Evolutionary conservation across 2,888 invertebrate species (phyloP), one percentile per base, ranked within the genome.

Genomic region (Ochropleura plecta): DNA sequence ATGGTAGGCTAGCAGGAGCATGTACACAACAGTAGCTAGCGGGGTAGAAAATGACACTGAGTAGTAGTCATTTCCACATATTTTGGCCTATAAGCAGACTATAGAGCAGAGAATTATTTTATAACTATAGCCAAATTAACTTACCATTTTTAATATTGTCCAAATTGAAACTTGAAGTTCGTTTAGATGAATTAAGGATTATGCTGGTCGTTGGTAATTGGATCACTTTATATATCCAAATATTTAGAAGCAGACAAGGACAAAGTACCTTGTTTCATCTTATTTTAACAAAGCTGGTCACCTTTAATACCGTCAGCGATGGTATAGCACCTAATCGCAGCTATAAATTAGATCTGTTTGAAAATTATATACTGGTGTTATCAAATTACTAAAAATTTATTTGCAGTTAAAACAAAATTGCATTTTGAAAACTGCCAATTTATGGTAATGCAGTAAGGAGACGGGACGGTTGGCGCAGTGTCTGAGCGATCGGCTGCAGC

Each of bases 111-210:
- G 1, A 30, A 30, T 30, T 1, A 30, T 30, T 30, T 30, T 30
- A 30, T 30, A 30, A 63, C 49, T 4, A 48, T 8, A 53, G 6
- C 9, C 3, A 44, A 59, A 3, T 16, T 18, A 14, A 70, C 84
- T 84, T 68, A 84, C 84, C 84, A 85, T 84, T 46, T 79, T 84
- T 51, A 65, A 46, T 30, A 64, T 63, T 62, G 16, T 70, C 30
- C 51, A 10, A 51, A 40, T 53, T 40, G 16, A 16, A n/a, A 59
- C 59, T 63, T 72, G 48, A 14, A 42, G 60, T 49, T 71, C n/a
- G 59, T 48, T 70, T 62, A 53, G 30, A 60, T 18, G 60, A 53
- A 49, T 57, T 51, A 53, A 46, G 57, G 66, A 67, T 76, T 83
- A 69, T 85, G 81, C 46, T 72, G 73, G 10, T 73, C 55, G 46